Conservation (phyloP, 2,888 invertebrate species). For the Tuta absoluta region DNA sequence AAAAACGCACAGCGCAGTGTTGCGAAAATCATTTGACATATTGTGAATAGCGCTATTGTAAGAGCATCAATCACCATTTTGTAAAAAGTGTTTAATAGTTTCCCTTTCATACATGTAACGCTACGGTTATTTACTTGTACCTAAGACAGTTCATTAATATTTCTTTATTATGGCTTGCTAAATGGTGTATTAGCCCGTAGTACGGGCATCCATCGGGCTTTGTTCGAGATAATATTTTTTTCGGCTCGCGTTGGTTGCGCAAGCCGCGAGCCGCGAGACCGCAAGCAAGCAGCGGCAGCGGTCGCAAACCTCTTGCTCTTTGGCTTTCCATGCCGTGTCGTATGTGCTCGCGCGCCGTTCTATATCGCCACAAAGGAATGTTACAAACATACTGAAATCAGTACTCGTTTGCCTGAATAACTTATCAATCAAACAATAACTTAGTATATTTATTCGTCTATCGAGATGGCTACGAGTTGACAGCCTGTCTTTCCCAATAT, state of each 20-base stretch:
- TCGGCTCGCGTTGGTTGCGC: constrained; percentile 36
- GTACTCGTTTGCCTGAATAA: background rate
- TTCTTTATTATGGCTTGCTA: constrained; percentile 37
- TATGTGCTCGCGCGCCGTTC: constrained; percentile 9
- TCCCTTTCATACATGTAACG: constrained; percentile 26
- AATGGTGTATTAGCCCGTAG: constrained; percentile 40
- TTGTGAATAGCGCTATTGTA: constrained; percentile 22
- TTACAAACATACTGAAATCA: background rate
- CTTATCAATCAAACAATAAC: background rate
- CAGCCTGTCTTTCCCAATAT: background rate
- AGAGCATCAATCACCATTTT: background rate
- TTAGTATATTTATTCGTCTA: background rate
- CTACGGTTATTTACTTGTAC: constrained; percentile 30
- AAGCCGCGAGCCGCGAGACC: constrained; percentile 27
- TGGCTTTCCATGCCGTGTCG: constrained; percentile 13
- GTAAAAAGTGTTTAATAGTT: constrained; percentile 20
- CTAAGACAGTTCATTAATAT: constrained; percentile 47
- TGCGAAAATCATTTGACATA: constrained; percentile 22
- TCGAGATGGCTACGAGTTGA: too few relatives aligned
- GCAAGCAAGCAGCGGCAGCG: too few relatives aligned
- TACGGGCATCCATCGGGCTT: constrained; percentile 33
- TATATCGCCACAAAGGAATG: constrained; percentile 5
- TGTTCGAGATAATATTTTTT: constrained; percentile 43
- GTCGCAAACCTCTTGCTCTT: constrained; percentile 2
- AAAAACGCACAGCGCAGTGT: constrained; percentile 17